Percentiles rank a stretch among this genome's conserved stretches.
These are phyloP conservation scores for Carcina quercana DNA, from an alignment of 2,888 invertebrate genomes.

Conservation along the genomic window DNA sequence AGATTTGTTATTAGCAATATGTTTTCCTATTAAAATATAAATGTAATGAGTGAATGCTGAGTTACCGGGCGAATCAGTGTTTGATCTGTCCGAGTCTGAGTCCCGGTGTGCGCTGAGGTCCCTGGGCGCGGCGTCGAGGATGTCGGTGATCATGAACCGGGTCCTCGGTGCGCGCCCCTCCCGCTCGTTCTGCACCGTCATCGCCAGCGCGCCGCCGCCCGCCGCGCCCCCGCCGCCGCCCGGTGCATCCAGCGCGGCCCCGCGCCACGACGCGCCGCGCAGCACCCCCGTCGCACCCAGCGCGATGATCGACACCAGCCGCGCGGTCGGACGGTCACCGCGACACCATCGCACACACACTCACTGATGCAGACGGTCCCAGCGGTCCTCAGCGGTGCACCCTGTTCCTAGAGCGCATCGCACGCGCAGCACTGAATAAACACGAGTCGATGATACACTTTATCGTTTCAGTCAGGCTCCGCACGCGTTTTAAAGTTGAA, in stretches of 20 bases:
- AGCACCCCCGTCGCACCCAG: slow-evolving; percentile 51
- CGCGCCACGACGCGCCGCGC: slow-evolving; percentile 41
- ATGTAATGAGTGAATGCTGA: no score
- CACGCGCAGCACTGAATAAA: slow-evolving; percentile 13
- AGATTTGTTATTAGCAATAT: neutral
- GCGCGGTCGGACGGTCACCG: slow-evolving; percentile 24
- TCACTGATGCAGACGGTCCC: slow-evolving; percentile 5
- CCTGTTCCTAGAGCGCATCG: slow-evolving; percentile 25
- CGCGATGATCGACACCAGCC: slow-evolving; percentile 26
- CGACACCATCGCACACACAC: slow-evolving; percentile 14
- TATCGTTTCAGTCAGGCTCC: slow-evolving; percentile 8
- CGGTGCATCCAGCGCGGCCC: slow-evolving; percentile 43
- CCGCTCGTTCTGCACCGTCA: slow-evolving; percentile 80
- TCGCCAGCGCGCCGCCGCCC: slow-evolving; percentile 70
- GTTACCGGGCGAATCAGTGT: slow-evolving; percentile 71
- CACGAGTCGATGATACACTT: slow-evolving; percentile 11
- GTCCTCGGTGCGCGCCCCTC: slow-evolving; percentile 84
- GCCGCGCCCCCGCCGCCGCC: slow-evolving; percentile 40
- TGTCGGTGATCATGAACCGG: slow-evolving; percentile 93
- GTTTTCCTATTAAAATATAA: neutral
- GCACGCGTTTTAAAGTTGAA: neutral
- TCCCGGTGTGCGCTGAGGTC: slow-evolving; percentile 75
- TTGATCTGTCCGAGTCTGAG: slow-evolving; percentile 72
- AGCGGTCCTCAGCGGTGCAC: slow-evolving; percentile 4
- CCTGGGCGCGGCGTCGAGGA: slow-evolving; percentile 76